Evolutionary conservation across 2,888 invertebrate genomes (phyloP), one percentile per base, ranked within the genome.

Genomic region (Bembecia ichneumoniformis): DNA sequence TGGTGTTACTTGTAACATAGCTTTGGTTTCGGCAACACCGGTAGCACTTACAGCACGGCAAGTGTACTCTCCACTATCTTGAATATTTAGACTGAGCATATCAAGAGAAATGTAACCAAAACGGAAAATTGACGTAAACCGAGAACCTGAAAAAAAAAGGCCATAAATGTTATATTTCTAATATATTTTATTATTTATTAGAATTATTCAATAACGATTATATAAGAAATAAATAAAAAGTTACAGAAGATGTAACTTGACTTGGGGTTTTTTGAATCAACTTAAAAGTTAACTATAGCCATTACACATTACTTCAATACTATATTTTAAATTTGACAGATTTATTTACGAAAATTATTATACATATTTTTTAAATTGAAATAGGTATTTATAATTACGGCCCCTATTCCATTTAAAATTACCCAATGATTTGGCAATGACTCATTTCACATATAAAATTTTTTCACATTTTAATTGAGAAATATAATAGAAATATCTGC

Each of bases 41-140:
- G 95, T 92, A 46, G 93, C 91, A 75, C 96, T 97, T 40, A 92
- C 90, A 46, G 96, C 96, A 57, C 96, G 92, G 78, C 96, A 97
- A 57, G 94, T 91, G 71, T 96, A 97, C 82, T 96, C 96, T 52
- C 96, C 98, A 65, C 93, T 92, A 72, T 98, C 98, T 69, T 94
- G 92, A 56, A 91, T 86, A 59, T 94, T 92, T 52, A 96, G 90
- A 83, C 95, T 94, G 63, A 97, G 90, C 72, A 98, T 90, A 75
- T 97, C 97, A 63, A 98, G 89, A 60, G 97, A 95, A 67, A 99
- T 97, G 76, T 97, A 99, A 64, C 99, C 99, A 87, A 99, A 99
- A 76, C 98, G 95, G 88, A 98, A 96, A 71, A 96, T 93, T 58
- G 96, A 94, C 69, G 96, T 97, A 74, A 96, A 95, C 72, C 99